phyloP scores from a whole-genome alignment of 1,140 invertebrate species.

The Pseudomyrmex cubaensis region DNA sequence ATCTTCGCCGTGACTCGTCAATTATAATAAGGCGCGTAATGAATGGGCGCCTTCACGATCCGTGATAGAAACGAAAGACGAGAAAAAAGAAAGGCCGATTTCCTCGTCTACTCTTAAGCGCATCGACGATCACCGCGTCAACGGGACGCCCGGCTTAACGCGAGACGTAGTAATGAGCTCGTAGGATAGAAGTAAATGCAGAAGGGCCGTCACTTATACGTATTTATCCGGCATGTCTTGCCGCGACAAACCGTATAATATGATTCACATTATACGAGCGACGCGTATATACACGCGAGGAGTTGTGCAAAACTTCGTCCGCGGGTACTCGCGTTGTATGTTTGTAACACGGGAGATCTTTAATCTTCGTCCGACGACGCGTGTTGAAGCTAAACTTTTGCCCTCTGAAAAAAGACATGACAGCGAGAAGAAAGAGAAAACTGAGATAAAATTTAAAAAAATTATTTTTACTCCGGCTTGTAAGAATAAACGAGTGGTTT shows the following conservation, averaged over 20 bases:
- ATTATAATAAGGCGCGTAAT: constrained; percentile 70
- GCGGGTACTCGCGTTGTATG: not conserved
- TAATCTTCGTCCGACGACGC: constrained; percentile 23
- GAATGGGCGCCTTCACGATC: constrained; percentile 70
- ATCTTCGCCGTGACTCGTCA: constrained; percentile 61
- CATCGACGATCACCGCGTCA: constrained; percentile 62
- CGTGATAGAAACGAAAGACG: constrained; percentile 30
- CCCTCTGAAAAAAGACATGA: not conserved
- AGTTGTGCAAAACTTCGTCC: constrained; percentile 16
- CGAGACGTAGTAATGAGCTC: constrained; percentile 71
- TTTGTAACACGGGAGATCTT: constrained; percentile 24
- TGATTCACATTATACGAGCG: constrained; percentile 44
- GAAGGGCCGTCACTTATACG: constrained; percentile 62
- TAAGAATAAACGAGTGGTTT: no score
- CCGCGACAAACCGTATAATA: constrained; percentile 71
- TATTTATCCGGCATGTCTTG: constrained; percentile 66
- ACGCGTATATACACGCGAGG: not conserved
- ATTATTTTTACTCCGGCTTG: no score
- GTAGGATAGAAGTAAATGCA: constrained; percentile 66
- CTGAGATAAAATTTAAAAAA: no score
- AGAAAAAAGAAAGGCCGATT: constrained; percentile 56
- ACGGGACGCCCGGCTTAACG: constrained; percentile 67
- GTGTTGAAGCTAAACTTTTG: not conserved
- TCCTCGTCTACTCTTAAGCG: constrained; percentile 66
- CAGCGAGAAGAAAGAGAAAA: not conserved